Percentiles rank a stretch among this genome's conserved stretches.
Conservation (phyloP, 1,140 invertebrate species). For the Phenacoccus solenopsis region DNA sequence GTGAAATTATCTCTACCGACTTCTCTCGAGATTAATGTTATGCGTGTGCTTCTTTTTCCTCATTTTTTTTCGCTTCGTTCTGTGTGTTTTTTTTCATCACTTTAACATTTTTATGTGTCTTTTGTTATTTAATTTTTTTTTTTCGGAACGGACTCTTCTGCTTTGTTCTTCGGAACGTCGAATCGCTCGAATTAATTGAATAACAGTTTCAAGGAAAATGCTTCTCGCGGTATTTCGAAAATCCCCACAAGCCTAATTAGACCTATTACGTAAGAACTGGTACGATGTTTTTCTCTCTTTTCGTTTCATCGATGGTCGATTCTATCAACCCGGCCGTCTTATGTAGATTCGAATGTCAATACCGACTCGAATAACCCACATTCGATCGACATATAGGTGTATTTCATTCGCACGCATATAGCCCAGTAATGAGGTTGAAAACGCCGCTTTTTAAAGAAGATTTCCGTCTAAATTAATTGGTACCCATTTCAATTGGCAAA, state of each 20-base stretch:
- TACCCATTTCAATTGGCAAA: conserved; percentile 5
- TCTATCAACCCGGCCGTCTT: not conserved
- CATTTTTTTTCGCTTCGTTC: not conserved
- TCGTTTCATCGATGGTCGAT: no score
- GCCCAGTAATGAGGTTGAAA: conserved; percentile 4
- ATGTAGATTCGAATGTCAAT: not conserved
- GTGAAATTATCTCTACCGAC: conserved; percentile 5
- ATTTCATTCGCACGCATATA: not conserved
- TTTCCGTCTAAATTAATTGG: conserved; percentile 10
- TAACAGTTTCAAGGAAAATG: not conserved
- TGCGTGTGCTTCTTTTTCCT: not conserved
- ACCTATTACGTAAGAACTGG: not conserved
- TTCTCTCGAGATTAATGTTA: conserved; percentile 4
- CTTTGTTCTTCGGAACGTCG: not conserved
- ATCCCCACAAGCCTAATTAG: not conserved
- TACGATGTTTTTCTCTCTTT: no score
- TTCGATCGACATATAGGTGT: not conserved
- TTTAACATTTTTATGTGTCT: not conserved
- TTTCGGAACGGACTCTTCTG: not conserved
- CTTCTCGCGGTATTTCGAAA: not conserved
- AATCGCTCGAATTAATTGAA: not conserved
- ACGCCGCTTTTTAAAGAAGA: conserved; percentile 5
- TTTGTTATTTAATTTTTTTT: not conserved
- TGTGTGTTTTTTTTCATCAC: conserved; percentile 23
- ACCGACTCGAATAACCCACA: conserved; percentile 1